Evolutionary conservation across 1,140 invertebrate species (phyloP).

Genomic region (Atta colombica): DNA sequence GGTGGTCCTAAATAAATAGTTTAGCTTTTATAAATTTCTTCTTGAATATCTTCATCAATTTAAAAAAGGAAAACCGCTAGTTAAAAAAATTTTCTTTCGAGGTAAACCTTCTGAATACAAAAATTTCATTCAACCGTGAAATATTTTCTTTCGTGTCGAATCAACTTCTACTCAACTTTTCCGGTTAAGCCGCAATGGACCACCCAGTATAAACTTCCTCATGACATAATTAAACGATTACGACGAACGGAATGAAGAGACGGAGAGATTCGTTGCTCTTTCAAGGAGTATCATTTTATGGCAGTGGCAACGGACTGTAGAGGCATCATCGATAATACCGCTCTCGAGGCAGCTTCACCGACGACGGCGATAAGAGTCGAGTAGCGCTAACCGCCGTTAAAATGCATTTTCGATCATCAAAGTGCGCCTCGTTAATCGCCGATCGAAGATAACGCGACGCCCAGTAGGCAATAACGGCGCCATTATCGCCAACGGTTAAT

Average conservation of each 20-base stretch:
- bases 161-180: too few species aligned
- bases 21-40: background rate
- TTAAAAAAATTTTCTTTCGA: background rate
- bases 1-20: background rate
- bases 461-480: conserved; percentile 45
- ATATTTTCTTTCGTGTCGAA: too few species aligned
- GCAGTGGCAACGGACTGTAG: background rate
- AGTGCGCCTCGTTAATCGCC: conserved; percentile 13
- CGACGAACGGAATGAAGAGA: background rate
- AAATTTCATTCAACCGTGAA: background rate
- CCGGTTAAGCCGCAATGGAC: background rate
- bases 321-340: conserved; percentile 20
- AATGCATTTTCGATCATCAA: conserved; percentile 13
- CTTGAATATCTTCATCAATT: background rate
- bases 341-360: background rate
- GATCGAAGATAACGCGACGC: conserved; percentile 46
- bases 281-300: conserved; percentile 8
- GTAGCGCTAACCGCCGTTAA: conserved; percentile 27
- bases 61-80: background rate
- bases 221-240: background rate
- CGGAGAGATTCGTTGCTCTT: background rate
- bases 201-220: background rate
- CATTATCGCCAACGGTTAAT: conserved; percentile 38
- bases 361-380: conserved; percentile 20
- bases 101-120: background rate